Evolutionary conservation across 2,888 invertebrate species (phyloP).

Genomic region (Sabellastarte sp.): DNA sequence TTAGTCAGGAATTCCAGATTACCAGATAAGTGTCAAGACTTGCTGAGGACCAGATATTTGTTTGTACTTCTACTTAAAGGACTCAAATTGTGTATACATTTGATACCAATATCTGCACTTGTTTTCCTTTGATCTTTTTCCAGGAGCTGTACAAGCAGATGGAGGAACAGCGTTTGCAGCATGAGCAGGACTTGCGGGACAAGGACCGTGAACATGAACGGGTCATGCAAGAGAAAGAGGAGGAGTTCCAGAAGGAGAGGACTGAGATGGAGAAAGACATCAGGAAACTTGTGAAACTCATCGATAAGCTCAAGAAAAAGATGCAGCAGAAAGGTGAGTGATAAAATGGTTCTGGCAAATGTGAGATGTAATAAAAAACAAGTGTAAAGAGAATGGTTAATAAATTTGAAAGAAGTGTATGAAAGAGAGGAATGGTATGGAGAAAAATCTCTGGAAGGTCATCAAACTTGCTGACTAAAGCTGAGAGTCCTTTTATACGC

Average conservation of each 20-base stretch:
- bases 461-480: no score
- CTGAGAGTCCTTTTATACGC: no score
- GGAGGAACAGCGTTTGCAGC: not conserved
- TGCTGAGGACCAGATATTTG: no score
- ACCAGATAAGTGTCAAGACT: no score
- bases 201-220: not conserved
- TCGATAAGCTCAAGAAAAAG: slow-evolving; percentile 31
- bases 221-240: not conserved
- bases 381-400: no score
- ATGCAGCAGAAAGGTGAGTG: not conserved
- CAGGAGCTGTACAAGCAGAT: not conserved
- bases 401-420: no score
- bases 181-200: not conserved
- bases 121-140: not conserved
- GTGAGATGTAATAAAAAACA: no score
- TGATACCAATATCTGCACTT: no score
- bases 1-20: no score
- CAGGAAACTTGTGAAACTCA: slow-evolving; percentile 42
- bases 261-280: slow-evolving; percentile 39
- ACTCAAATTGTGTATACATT: no score
- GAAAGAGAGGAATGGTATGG: not conserved
- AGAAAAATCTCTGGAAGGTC: slow-evolving; percentile 1
- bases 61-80: no score
- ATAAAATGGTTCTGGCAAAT: no score
- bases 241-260: slow-evolving; percentile 27